Base-by-base conservation (phyloP, 1,140 invertebrate species). In the Drosophila gunungcola region DNA sequence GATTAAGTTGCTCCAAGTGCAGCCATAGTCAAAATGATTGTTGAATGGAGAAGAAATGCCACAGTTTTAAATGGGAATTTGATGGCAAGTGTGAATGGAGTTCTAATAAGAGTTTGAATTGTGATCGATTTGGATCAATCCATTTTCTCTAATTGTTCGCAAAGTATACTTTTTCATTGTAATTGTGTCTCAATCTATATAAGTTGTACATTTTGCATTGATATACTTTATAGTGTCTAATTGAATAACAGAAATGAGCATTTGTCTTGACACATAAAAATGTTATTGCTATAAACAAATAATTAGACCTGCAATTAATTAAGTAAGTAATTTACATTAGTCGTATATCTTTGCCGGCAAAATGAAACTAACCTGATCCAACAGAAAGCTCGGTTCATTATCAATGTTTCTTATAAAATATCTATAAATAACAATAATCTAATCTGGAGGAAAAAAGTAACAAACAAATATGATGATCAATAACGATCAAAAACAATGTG, bases 391-490 rank as follows among this genome's bases (percentile, higher is more conserved):
- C 27, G 54, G 61, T 32, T 4, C 34, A n/a, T 45, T 63, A 67
- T 48, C 57, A 42, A 32, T 16, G 25, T 34, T 51, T 52, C 53
- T 55, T 38, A 39, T 34, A 60, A 74, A 46, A 41, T 21, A 55
- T 55, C 53, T 48, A 77, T 85, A 85, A 86, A 84, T 80, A 81
- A 58, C 48, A 29, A 25, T 78, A 86, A 85, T 85, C 81, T 85
- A 78, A 85, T 85, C 82, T 39, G 11, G 48, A 48, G 61, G 21
- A 48, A 51, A 42, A 83, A 57, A 51, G 34, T 13, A 39, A 57
- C 29, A 6, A n/a, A 53, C 46, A 80, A 67, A 56, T 72, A 60
- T 76, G 76, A 84, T 84, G 76, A 84, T 84, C 80, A 84, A 68
- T 53, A 41, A 64, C 77, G 68, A 78, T 85, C 72, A 70, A 81